phyloP scores from a whole-genome alignment of 2,888 invertebrate species.

The Polylopha cassiicola region DNA sequence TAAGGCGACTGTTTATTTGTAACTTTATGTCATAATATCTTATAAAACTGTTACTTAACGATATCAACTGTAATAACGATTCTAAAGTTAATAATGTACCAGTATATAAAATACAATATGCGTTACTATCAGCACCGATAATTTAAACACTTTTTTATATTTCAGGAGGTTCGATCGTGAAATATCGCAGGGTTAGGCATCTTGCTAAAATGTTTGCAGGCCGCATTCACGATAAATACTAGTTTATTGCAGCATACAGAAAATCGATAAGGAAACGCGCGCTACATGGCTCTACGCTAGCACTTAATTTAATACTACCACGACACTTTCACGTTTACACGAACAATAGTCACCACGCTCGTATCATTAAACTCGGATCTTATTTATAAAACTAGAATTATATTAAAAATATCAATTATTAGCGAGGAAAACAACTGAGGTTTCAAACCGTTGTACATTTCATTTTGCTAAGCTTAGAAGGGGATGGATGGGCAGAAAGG shows the following conservation, averaged over 20 bases:
- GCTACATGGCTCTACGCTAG: slow-evolving; percentile 54
- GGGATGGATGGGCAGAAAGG: slow-evolving; percentile 50
- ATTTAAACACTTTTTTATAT: slow-evolving; percentile 2
- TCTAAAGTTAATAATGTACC: slow-evolving; percentile 9
- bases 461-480: slow-evolving; percentile 35
- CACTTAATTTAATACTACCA: slow-evolving; percentile 48
- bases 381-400: slow-evolving; percentile 26
- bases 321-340: slow-evolving; percentile 45
- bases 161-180: slow-evolving; percentile 33
- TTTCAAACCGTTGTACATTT: slow-evolving; percentile 43
- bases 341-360: slow-evolving; percentile 33
- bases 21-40: slow-evolving; percentile 32
- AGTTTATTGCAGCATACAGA: slow-evolving; percentile 73
- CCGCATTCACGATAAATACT: slow-evolving; percentile 65
- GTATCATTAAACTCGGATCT: slow-evolving; percentile 4
- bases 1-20: slow-evolving; percentile 34
- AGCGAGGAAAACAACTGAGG: slow-evolving; percentile 36
- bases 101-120: slow-evolving; percentile 14
- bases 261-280: slow-evolving; percentile 74
- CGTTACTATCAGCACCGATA: slow-evolving; percentile 15
- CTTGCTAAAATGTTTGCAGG: slow-evolving; percentile 52
- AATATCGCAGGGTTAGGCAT: slow-evolving; percentile 45
- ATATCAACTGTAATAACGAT: too few species aligned
- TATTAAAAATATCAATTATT: slow-evolving; percentile 33
- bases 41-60: too few species aligned